These are phyloP conservation scores for Centropus bengalensis DNA, from an alignment of 2,113 vertebrate species.

Conservation along the genomic window DNA sequence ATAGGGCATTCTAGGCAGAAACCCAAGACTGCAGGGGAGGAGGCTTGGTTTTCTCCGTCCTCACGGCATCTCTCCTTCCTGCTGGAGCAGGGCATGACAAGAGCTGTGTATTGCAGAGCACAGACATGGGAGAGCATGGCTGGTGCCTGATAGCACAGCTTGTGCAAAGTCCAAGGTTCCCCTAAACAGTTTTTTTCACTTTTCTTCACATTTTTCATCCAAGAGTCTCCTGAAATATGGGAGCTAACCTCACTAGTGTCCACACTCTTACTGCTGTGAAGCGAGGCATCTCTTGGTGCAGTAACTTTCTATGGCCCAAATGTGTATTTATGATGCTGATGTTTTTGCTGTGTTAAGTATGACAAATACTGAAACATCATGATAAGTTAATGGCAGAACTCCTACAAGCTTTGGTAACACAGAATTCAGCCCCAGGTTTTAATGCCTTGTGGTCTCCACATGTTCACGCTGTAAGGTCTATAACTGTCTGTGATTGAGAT, in stretches of 20 bases:
- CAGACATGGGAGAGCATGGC: not conserved
- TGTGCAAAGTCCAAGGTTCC: accelerated
- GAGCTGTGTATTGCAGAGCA: not conserved
- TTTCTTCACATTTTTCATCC: not conserved
- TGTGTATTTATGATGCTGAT: not conserved
- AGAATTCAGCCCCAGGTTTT: not conserved
- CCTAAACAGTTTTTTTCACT: not conserved
- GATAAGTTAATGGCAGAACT: not conserved
- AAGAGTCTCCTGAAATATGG: not conserved
- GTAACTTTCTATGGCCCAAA: not conserved
- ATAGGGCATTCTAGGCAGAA: not conserved
- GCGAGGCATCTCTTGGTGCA: not conserved
- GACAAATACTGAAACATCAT: not conserved
- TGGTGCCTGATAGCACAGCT: not conserved
- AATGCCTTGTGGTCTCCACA: not conserved
- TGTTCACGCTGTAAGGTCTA: not conserved
- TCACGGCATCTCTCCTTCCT: not conserved
- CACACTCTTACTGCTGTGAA: not conserved
- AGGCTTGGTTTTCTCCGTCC: not conserved
- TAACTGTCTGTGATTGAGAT: not conserved
- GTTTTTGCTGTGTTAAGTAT: not conserved
- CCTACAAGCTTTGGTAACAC: not conserved
- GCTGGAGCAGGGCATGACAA: not conserved
- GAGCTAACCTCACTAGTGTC: not conserved
- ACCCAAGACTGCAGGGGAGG: not conserved